phyloP scores from a whole-genome alignment of 2,797 vertebrate species.

The Serranus cabrilla region DNA sequence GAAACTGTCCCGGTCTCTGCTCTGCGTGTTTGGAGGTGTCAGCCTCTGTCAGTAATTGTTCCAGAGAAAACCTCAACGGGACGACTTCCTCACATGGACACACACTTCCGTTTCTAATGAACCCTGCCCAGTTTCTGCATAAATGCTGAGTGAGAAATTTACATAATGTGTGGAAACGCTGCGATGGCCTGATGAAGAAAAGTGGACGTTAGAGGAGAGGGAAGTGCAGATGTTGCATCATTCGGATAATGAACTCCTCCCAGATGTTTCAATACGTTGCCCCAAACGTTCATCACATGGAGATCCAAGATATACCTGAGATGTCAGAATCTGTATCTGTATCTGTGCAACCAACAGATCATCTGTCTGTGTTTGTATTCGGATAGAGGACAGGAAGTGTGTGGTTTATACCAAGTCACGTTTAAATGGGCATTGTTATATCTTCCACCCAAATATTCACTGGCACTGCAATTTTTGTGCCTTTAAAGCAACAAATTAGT shows the following conservation, averaged over 20 bases:
- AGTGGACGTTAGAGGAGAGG: slow-evolving; percentile 33
- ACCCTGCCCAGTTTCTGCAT: slow-evolving; percentile 9
- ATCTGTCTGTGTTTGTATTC: too few relatives aligned
- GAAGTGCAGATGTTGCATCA: slow-evolving; percentile 48
- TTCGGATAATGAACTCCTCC: slow-evolving; percentile 7
- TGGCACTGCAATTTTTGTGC: too few relatives aligned
- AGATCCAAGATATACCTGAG: neutral
- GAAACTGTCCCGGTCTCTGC: neutral
- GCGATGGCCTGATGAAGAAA: slow-evolving; percentile 7
- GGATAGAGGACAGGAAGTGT: too few relatives aligned
- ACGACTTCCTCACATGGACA: slow-evolving; percentile 14
- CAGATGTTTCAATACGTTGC: neutral
- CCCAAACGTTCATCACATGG: neutral
- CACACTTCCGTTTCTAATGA: slow-evolving; percentile 15
- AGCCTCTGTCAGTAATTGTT: neutral
- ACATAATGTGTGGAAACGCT: slow-evolving; percentile 16
- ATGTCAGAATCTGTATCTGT: too few relatives aligned
- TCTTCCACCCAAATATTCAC: too few relatives aligned
- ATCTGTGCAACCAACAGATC: too few relatives aligned
- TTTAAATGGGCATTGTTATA: too few relatives aligned
- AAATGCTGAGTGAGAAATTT: slow-evolving; percentile 32
- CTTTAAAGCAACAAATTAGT: too few relatives aligned
- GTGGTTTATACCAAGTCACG: too few relatives aligned
- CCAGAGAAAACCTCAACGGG: neutral
- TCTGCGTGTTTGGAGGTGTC: neutral